Evolutionary conservation across 2,797 vertebrate species (phyloP).

Genomic region (Myoxocephalus aenaeus): DNA sequence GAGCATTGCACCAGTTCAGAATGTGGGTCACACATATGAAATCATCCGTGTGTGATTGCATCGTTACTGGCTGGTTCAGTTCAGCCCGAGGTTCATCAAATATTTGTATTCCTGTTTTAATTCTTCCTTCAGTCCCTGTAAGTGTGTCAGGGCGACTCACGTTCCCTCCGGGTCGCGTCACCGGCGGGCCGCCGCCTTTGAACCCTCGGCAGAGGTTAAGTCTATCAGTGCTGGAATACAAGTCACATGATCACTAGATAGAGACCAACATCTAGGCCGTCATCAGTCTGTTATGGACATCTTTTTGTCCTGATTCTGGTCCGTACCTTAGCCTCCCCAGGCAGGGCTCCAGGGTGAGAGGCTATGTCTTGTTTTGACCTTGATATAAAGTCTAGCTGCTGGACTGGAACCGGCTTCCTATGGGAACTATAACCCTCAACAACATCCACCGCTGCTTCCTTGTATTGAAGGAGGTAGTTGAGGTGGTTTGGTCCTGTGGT

Average conservation of each 20-base stretch:
- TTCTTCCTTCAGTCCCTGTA: background rate
- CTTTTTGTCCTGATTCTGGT: too few relatives aligned
- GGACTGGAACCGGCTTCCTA: too few relatives aligned
- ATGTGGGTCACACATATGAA: conserved; percentile 77
- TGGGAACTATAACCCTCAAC: too few relatives aligned
- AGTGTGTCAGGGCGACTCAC: conserved; percentile 21
- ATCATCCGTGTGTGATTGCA: conserved; percentile 63
- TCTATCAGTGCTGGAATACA: conserved; percentile 55
- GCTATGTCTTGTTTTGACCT: too few relatives aligned
- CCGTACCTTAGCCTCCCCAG: too few relatives aligned
- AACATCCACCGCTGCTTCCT: too few relatives aligned
- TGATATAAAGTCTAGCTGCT: too few relatives aligned
- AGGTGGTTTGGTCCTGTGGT: too few relatives aligned
- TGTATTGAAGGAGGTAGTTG: too few relatives aligned
- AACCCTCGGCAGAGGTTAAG: conserved; percentile 69
- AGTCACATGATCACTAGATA: conserved; percentile 52
- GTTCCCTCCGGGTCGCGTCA: conserved; percentile 67
- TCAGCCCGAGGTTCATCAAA: conserved; percentile 20
- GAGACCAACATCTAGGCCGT: conserved; percentile 39
- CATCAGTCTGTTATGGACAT: too few relatives aligned
- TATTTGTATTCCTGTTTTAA: background rate
- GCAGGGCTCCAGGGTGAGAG: too few relatives aligned
- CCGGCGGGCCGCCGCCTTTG: conserved; percentile 47
- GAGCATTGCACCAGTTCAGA: conserved; percentile 55
- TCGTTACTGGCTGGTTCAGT: conserved; percentile 27